Percentiles rank a stretch among this genome's conserved stretches.
Evolutionary conservation across 2,888 invertebrate genomes (phyloP).

Genomic region (Erannis defoliaria): DNA sequence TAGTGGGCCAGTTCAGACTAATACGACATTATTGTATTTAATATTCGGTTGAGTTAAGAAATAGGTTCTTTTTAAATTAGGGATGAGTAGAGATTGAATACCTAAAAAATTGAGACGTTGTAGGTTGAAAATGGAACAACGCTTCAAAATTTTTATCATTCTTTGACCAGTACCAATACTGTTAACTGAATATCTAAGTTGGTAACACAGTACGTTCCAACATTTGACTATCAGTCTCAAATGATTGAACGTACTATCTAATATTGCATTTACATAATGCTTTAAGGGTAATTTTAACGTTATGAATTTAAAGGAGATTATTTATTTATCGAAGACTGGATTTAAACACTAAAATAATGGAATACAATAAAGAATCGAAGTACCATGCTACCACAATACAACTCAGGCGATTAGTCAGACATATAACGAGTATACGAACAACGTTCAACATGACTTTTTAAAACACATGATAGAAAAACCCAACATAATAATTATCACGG

Average conservation of each 20-base stretch:
- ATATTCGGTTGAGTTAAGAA: too few relatives aligned
- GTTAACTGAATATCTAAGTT: not conserved
- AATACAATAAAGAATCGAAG: slow-evolving; percentile 49
- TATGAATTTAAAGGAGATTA: slow-evolving; percentile 70
- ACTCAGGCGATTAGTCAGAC: slow-evolving; percentile 76
- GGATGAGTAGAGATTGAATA: too few relatives aligned
- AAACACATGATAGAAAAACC: slow-evolving; percentile 45
- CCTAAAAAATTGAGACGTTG: too few relatives aligned
- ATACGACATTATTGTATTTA: too few relatives aligned
- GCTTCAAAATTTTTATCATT: too few relatives aligned
- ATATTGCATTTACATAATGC: slow-evolving; percentile 76
- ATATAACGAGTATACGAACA: slow-evolving; percentile 71
- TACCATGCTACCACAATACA: slow-evolving; percentile 76
- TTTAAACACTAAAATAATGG: slow-evolving; percentile 46
- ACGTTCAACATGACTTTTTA: slow-evolving; percentile 57
- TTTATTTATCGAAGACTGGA: slow-evolving; percentile 69
- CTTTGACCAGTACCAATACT: not conserved
- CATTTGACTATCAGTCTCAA: slow-evolving; percentile 60
- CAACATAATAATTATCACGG: slow-evolving; percentile 45
- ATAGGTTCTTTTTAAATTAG: too few relatives aligned
- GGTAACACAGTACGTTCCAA: slow-evolving; percentile 49
- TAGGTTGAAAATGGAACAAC: not conserved
- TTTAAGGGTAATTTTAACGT: slow-evolving; percentile 65
- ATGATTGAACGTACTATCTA: slow-evolving; percentile 65
- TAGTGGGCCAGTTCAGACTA: too few relatives aligned